Evolutionary conservation across 2,113 vertebrate genomes (phyloP), one percentile per base, ranked within the genome.

Genomic region (Cebus imitator): DNA sequence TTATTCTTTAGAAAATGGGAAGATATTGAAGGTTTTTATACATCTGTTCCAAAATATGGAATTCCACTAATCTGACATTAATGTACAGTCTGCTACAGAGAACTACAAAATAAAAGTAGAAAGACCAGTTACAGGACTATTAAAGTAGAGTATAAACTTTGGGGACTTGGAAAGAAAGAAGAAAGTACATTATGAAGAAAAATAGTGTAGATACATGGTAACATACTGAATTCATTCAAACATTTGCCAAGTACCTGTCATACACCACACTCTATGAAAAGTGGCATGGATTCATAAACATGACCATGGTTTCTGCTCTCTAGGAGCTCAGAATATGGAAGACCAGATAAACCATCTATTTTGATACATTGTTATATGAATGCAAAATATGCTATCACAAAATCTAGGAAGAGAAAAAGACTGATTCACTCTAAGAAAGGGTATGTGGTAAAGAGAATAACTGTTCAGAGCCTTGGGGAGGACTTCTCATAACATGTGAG

Each of bases 111-210:
- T 40, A 86, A 32, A 95, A 96, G 21, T 25, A 78, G 64, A 27
- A 73, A 92, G 73, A 92, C 37, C n/a, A 78, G 70, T 70, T 80
- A 88, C 2, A 90, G 80, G 61, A 94, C 37, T 64, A 66, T 0
- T 83, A 9, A 82, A 95, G 84, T 45, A 82, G 35, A 16, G n/a
- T 91, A 78, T 76, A 9, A 91, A 83, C 21, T 94, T 90, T 61
- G 18, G 27, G 66, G 45, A 4, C 30, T 35, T 90, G 43, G 76
- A 87, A 92, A 85, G 61, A 84, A 84, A 86, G 78, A 92, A 48
- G 88, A 61, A 95, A 94, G 21, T 90, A 76, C 14, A 94, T 40
- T 85, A 94, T 58, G 43, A 92, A 68, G 45, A 89, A 89, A 95
- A 75, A 57, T 21, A 95, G 27, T 37, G 0, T n/a, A 91, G 64